phyloP scores from a whole-genome alignment of 2,113 vertebrate genomes.

The Nothobranchius furzeri region DNA sequence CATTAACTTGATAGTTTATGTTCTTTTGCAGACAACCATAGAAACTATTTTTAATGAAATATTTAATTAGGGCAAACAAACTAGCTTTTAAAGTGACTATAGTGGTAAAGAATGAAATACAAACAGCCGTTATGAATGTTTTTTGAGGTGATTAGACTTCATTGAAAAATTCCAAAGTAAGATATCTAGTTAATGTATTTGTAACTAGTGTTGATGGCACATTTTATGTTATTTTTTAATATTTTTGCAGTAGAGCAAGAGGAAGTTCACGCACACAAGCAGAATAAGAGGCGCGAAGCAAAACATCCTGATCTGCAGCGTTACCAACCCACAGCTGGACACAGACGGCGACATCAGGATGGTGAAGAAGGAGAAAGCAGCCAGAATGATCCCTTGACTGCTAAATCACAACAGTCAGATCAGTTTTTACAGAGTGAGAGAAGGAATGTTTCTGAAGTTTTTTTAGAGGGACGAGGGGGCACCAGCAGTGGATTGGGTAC shows the following conservation, averaged over 20 bases:
- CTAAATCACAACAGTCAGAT: constrained; percentile 30
- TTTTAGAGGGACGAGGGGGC: constrained; percentile 15
- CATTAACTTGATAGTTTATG: not conserved
- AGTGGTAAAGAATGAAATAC: too few species aligned
- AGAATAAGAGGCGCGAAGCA: constrained; percentile 73
- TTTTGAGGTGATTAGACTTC: too few species aligned
- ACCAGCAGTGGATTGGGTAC: constrained; percentile 4
- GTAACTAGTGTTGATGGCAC: not conserved
- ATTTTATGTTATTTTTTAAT: not conserved
- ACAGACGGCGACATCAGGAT: constrained; percentile 71
- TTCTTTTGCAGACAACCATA: not conserved
- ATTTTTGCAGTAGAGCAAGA: constrained; percentile 66
- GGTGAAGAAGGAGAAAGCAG: constrained; percentile 61
- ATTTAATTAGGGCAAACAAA: too few species aligned
- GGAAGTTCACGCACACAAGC: constrained; percentile 66
- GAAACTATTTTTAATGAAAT: too few species aligned
- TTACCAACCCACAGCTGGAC: constrained; percentile 85
- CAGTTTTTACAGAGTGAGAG: constrained; percentile 24
- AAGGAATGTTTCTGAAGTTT: constrained; percentile 14
- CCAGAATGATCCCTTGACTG: constrained; percentile 18
- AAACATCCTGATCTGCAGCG: constrained; percentile 89
- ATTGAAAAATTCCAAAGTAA: too few species aligned
- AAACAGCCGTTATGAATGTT: too few species aligned
- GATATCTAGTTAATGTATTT: too few species aligned
- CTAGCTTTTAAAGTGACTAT: too few species aligned